Evolutionary conservation across 1,140 invertebrate genomes (phyloP), one percentile per base, ranked within the genome.

Genomic region (Pseudomyrmex dendroicus): DNA sequence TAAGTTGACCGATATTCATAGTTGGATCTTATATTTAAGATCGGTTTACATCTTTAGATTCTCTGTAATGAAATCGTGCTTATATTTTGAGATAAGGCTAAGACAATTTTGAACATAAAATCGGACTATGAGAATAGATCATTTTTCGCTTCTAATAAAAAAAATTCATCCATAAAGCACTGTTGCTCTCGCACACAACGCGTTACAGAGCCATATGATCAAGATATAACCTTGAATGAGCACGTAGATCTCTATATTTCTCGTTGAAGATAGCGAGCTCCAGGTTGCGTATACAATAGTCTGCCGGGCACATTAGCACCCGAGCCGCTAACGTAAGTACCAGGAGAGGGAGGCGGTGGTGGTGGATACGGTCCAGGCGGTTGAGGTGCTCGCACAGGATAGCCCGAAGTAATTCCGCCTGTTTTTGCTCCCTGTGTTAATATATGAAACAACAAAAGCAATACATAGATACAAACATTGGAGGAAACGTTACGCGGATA

Each of bases 331-430:
- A 94, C 91, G 13, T 94, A 94, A 46, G 91, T 92, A 64, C 92
- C 91, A 44, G 92, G 89, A 61, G 76, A 70, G 0, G 76, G 76
- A 20, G 92, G 90, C 0, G 91, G 92, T 48, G 91, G 91, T n/a
- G 92, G 90, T 52, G 92, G 91, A 7, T 91, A 89, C 52, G 90
- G 89, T 59, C 86, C 86, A 7, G 90, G 92, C 25, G 92, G 91
- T 85, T 94, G 94, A 5, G 94, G 92, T 25, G 94, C 91, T 73
- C 95, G 91, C 50, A 95, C 94, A 46, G 95, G 95, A 92, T 95
- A 95, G 35, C 95, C 95, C 5, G 95, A 94, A 44, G 95, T 95
- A 57, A 96, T 95, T 46, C 95, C 94, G 59, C 95, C 95, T 8
- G 94, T 94, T 86, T 95, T 95, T 15, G 93, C 92, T 48, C 93